A percentile compares a stretch with the other conserved stretches of the same genome.
Conservation (phyloP, 2,113 vertebrate genomes). For the Sorex araneus region DNA sequence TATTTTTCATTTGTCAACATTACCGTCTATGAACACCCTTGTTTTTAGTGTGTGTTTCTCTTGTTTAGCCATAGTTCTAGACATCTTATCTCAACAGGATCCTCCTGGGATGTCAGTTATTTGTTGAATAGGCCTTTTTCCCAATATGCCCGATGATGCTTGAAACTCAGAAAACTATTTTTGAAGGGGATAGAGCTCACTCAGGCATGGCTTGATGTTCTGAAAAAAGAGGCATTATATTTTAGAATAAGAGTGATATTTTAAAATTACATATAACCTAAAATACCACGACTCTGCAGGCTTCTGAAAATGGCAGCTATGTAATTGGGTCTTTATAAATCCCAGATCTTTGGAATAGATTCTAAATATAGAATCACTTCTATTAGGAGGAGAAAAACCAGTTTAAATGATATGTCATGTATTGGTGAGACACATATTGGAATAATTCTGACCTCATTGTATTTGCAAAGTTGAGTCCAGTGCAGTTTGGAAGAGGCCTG, state of each 20-base stretch:
- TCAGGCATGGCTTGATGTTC: not conserved
- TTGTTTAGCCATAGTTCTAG: not conserved
- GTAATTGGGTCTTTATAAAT: slow-evolving; percentile 7
- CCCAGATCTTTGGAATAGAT: slow-evolving; percentile 16
- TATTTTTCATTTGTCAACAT: not conserved
- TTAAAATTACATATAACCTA: not conserved
- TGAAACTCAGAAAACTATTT: slow-evolving; percentile 50
- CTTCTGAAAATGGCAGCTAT: not conserved
- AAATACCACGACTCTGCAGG: not conserved
- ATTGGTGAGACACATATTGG: not conserved
- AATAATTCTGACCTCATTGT: not conserved
- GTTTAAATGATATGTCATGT: slow-evolving; percentile 34
- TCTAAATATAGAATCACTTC: slow-evolving; percentile 55
- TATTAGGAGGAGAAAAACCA: not conserved
- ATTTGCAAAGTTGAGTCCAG: not conserved
- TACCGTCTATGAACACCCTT: not conserved
- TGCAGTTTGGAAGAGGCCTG: not conserved
- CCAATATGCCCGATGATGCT: not conserved
- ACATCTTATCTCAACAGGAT: not conserved
- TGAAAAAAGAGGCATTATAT: slow-evolving; percentile 43
- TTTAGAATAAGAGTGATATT: slow-evolving; percentile 61
- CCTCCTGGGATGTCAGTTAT: not conserved
- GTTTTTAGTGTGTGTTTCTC: not conserved
- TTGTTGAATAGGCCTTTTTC: not conserved
- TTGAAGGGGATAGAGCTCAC: not conserved